Percentiles rank a stretch among this genome's conserved stretches.
Conservation (phyloP, 2,888 invertebrate genomes). For the Eupsilia transversa region DNA sequence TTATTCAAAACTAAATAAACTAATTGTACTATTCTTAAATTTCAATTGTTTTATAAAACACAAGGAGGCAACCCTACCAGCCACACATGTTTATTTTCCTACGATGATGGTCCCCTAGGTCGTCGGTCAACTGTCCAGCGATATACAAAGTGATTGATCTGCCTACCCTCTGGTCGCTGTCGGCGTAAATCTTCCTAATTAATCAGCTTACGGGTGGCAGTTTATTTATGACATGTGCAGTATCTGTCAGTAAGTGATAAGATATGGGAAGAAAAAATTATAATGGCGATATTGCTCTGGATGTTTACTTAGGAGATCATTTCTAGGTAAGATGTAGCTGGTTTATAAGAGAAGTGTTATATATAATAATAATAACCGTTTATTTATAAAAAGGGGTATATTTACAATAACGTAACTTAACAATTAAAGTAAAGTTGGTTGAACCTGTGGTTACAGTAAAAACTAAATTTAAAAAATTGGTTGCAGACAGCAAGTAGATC, state of each 20-base stretch:
- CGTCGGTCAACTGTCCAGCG: conserved; percentile 63
- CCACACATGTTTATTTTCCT: conserved; percentile 60
- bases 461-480: no score
- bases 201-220: conserved; percentile 59
- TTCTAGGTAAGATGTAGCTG: conserved; percentile 1
- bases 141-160: conserved; percentile 73
- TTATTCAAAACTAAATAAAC: no score
- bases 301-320: conserved; percentile 14
- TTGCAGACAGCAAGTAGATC: no score
- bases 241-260: conserved; percentile 25
- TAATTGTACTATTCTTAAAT: no score
- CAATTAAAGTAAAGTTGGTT: no score
- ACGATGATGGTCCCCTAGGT: conserved; percentile 52
- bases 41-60: no score
- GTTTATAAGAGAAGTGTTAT: conserved; percentile 1
- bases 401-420: no score
- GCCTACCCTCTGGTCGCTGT: conserved; percentile 53
- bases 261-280: conserved; percentile 22
- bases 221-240: conserved; percentile 39
- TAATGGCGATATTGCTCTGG: conserved; percentile 25
- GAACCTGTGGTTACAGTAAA: no score
- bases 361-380: no score
- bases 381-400: no score
- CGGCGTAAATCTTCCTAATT: conserved; percentile 62
- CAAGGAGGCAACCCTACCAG: conserved; percentile 9